Percentiles rank a stretch among this genome's conserved stretches.
Evolutionary conservation across 2,113 vertebrate species (phyloP).

Genomic region (Anseranas semipalmata): DNA sequence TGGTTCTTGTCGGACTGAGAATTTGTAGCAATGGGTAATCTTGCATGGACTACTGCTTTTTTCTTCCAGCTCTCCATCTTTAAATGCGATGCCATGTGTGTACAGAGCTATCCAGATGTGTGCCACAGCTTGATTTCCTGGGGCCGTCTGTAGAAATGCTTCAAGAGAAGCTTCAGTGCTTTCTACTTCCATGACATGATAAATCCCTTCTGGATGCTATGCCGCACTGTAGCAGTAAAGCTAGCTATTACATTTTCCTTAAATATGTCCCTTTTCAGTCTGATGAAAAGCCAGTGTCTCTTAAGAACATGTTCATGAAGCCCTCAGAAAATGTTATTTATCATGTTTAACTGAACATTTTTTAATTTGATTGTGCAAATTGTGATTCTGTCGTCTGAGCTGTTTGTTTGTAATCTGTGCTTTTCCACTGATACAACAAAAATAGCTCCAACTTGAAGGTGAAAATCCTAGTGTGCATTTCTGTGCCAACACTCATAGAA

Average conservation of each 20-base stretch:
- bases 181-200: background rate
- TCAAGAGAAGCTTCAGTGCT: background rate
- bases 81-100: background rate
- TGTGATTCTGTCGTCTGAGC: background rate
- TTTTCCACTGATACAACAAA: background rate
- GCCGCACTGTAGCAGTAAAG: background rate
- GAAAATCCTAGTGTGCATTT: background rate
- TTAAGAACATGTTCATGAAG: background rate
- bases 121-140: constrained; percentile 24
- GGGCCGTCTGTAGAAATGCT: background rate
- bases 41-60: background rate
- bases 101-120: constrained; percentile 34
- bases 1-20: background rate
- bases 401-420: background rate
- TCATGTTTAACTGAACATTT: constrained; percentile 23
- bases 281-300: background rate
- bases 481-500: background rate
- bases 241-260: constrained; percentile 12
- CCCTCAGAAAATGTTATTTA: background rate
- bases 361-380: background rate
- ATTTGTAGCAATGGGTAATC: background rate
- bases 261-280: background rate
- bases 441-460: constrained; percentile 27
- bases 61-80: background rate
- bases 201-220: constrained; percentile 6